Evolutionary conservation across 2,888 invertebrate genomes (phyloP).

Genomic region (Ochropleura plecta): DNA sequence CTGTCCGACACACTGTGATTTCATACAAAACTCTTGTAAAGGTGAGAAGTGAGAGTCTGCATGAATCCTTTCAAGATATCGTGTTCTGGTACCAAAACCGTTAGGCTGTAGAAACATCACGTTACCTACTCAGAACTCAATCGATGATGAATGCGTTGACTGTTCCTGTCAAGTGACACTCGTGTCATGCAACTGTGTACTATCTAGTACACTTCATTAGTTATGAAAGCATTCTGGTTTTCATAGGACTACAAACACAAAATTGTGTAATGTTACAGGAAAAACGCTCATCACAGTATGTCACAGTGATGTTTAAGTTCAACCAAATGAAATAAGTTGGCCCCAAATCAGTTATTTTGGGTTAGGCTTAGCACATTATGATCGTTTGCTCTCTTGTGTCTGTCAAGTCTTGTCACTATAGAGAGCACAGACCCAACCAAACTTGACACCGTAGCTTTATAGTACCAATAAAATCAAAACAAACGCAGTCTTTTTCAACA

Average conservation of each 20-base stretch:
- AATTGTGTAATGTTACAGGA: background rate
- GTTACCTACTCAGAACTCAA: slow-evolving; percentile 11
- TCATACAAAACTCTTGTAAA: slow-evolving; percentile 70
- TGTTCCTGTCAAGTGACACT: background rate
- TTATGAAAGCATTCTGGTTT: background rate
- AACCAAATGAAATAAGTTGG: background rate
- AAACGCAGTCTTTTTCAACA: background rate
- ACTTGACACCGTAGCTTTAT: background rate
- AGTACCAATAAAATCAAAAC: background rate
- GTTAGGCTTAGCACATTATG: background rate
- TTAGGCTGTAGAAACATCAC: background rate
- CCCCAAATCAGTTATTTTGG: background rate
- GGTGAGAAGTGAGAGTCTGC: slow-evolving; percentile 69
- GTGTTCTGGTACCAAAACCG: background rate
- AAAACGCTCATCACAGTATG: background rate
- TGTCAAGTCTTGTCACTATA: background rate
- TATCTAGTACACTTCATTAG: background rate
- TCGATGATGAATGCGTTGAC: slow-evolving; percentile 14
- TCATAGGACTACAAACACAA: background rate
- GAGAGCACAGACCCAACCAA: background rate
- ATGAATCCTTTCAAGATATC: background rate
- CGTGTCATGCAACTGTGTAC: background rate
- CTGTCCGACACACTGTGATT: slow-evolving; percentile 59
- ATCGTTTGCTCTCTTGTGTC: too few relatives aligned
- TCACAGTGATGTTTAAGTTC: background rate